Base-by-base conservation (phyloP, 2,113 vertebrate species). In the Trematocara zebra region DNA sequence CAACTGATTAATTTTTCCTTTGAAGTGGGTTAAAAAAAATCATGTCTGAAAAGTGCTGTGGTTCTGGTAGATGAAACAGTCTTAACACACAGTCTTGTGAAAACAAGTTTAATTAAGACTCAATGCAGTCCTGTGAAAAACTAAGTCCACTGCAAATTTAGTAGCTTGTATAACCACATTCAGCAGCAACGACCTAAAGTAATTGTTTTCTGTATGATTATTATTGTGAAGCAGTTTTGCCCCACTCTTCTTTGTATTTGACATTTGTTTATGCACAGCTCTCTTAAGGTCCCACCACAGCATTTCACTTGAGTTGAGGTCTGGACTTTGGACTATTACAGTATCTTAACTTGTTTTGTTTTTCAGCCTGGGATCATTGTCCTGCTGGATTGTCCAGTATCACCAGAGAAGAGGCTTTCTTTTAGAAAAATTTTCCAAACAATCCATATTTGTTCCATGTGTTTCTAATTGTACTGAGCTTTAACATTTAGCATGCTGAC, bases 1-100 rank as follows among this genome's bases (percentile, higher is more conserved):
- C 44, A 54, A 14, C 57, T 33, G 85, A 87, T 90, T 79, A 31
- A 84, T 79, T 67, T 57, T 83, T 20, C 44, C 49, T 81, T 78
- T 53, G 67, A 84, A 74, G 7, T 26, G 20, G 20, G 37, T 72
- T 26, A 69, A 42, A 67, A 28, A 67, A 44, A 44, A 20, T 42
- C 40, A 44, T 44, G 20, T 1, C 20, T 72, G 18, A 8, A 80
- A 61, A 6, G 53, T 20, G 33, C 57, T 15, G 26, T 3, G 17
- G 78, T 78, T 15, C 35, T 37, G 79, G 7, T 54, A 33, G n/a
- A 74, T 49, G 9, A 37, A 44, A 78, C 42, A 17, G 15, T 57
- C 72, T 80, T 18, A 49, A 37, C 28, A 20, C 11, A 18, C 7
- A 40, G 18, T 20, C 11, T 12, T 14, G 18, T 64, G 59, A n/a